Base-by-base conservation (phyloP, 2,888 invertebrate genomes). In the Agrotis ipsilon region DNA sequence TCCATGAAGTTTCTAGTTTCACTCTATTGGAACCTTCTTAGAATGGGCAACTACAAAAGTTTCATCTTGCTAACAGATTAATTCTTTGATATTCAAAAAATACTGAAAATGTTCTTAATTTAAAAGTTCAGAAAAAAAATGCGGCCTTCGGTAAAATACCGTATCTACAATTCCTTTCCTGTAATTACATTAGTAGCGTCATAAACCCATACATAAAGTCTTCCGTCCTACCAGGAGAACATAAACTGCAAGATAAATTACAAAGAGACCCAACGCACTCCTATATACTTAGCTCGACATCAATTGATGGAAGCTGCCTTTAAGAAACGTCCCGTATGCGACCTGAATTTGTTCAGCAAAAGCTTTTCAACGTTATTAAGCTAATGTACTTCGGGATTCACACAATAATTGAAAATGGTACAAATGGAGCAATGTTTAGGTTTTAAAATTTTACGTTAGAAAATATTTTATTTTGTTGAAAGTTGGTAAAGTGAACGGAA, bases 401-500 rank as follows among this genome's bases (percentile, higher is more conserved):
- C 67, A 57, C 62, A 68, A 72, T 71, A 67, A 80, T 76, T 80
- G 68, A 49, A 61, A 82, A 70, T 61, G 24, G n/a, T 63, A 70
- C 55, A 48, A 68, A 82, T 66, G 46, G 59, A 67, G 55, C 51
- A 48, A 49, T 21, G 39, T 69, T 59, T 57, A 32, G 43, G 43
- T 51, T 59, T 68, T 21, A 60, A 76, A 72, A 76, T 63, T 66
- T 55, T 46, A 48, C 45, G 21, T 21, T 60, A 16, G 7, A 43
- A 75, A 57, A 70, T 24, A 43, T 74, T 77, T 70, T 74, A 65
- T 74, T n/a, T 66, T 63, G 51, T 67, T 45, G 9, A 18, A 58
- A 65, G 21, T 52, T 68, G 24, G 21, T 59, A 21, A 57, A 64
- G 64, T 49, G 39, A 65, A 18, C 13, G 3, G 51, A 62, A 69